Evolutionary conservation across 2,888 invertebrate species (phyloP), one percentile per base, ranked within the genome.

Genomic region (Steromphala cineraria): DNA sequence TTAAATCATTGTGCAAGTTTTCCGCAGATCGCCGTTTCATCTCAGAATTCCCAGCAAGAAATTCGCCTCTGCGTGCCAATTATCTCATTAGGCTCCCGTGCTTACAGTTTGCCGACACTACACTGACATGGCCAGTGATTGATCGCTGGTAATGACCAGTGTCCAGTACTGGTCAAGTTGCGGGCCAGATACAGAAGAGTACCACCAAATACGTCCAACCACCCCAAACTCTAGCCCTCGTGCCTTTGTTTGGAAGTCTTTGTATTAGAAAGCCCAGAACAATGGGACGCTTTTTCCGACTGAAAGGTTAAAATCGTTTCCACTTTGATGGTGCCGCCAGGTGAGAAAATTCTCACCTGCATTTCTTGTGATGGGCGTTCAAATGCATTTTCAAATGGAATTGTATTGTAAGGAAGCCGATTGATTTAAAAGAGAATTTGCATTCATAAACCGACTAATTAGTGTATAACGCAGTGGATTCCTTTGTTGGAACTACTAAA

Each of bases 61-160:
- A 19, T 36, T 36, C 19, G 36, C 19, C 71, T 71, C 36, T 31
- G 71, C 71, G 28, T 71, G 71, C 71, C 71, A 71, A 71, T 71
- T 71, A 71, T 71, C 71, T 71, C 71, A 71, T 71, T 71, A 71
- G 40, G 31, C 36, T 71, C 36, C 71, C n/a, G 36, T 19, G 40
- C 36, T 71, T 71, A 71, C 71, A 71, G 31, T 36, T 19, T 19
- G 31, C 36, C 40, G 36, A 71, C 71, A 71, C 71, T 10, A 15
- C 19, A 40, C 31, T 71, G 71, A 71, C 71, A 71, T 56, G 71
- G 17, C 19, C 36, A 36, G 28, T 71, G 71, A 71, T 71, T 31
- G 71, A 71, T 71, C 71, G 40, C 36, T 31, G 31, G 71, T 71
- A 71, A 71, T 71, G 71, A 71, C 71, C 71, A 71, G 31, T 71